Base-by-base conservation (phyloP, 2,888 invertebrate species). In the Fabriciana adippe region DNA sequence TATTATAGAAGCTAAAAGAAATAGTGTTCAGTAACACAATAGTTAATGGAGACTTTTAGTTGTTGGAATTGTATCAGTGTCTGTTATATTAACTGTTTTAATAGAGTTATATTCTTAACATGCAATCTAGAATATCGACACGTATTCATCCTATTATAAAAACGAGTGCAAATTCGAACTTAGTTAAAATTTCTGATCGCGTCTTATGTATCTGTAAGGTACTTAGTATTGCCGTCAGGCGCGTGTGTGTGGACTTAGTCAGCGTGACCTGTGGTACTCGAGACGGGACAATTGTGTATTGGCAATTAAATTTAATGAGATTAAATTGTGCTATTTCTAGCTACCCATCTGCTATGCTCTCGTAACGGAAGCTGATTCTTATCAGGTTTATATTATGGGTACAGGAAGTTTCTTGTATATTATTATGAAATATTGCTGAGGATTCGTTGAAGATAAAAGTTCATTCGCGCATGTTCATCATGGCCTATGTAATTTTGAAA, bases 221-320 rank as follows among this genome's bases (percentile, higher is more conserved):
- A 79, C 76, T 67, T 65, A 50, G 56, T 65, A 70, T 70, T 65
- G 57, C 65, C 56, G 62, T 67, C 69, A 67, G 41, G 55, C 54
- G 48, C 54, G 72, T 62, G 74, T 72, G 75, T 74, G 77, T 74
- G 77, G 64, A 69, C 70, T 88, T 86, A 89, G 78, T 88, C 88
- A 87, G 78, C 79, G 69, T 82, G 86, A 88, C 85, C 87, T 78
- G 77, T 79, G 79, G 80, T 84, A 81, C 86, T 84, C 77, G 86
- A 87, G 88, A 82, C 78, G 76, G 72, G 77, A 79, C 88, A 88
- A 88, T 87, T 88, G 88, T 86, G 80, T 83, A 86, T 84, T 81
- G 83, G 82, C 85, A 89, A 89, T 92, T 90, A 89, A 88, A 85
- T 83, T 82, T 84, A 85, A 90, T 88, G 80, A 88, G 86, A 87